Evolutionary conservation across 2,797 vertebrate genomes (phyloP).

Genomic region (Clamator glandarius): DNA sequence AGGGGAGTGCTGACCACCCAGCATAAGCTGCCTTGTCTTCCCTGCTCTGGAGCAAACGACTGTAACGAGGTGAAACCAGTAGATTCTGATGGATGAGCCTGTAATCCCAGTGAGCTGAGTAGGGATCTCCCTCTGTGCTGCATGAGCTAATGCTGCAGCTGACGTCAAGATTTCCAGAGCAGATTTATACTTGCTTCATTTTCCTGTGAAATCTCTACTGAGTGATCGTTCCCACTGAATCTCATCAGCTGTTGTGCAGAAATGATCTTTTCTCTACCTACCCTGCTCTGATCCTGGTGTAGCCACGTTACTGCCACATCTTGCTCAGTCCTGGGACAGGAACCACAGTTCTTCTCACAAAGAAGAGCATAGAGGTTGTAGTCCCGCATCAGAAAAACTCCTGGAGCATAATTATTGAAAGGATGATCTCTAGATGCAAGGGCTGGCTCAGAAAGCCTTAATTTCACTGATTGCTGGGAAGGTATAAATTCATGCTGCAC

Average conservation of each 20-base stretch:
- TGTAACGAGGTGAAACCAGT: not conserved
- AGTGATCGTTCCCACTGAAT: not conserved
- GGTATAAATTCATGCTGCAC: not conserved
- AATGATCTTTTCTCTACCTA: not conserved
- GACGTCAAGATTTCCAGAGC: slow-evolving; percentile 27
- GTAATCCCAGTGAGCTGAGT: not conserved
- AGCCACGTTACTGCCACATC: not conserved
- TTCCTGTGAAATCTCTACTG: not conserved
- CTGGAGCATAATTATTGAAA: not conserved
- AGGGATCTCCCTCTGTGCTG: slow-evolving; percentile 52
- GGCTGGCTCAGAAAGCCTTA: not conserved
- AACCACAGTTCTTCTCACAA: not conserved
- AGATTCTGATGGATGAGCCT: slow-evolving; percentile 22
- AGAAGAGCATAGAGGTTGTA: not conserved
- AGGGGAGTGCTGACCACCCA: not conserved
- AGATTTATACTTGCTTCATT: not conserved
- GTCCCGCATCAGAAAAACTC: not conserved
- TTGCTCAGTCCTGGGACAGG: not conserved
- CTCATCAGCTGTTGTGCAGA: not conserved
- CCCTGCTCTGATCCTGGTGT: not conserved
- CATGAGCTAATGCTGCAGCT: slow-evolving; percentile 31
- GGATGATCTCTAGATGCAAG: not conserved
- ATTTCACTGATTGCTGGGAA: not conserved
- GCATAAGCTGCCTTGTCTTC: not conserved
- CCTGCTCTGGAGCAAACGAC: not conserved